Evolutionary conservation across 2,113 vertebrate species (phyloP), one percentile per base, ranked within the genome.

Genomic region (Garra rufa): DNA sequence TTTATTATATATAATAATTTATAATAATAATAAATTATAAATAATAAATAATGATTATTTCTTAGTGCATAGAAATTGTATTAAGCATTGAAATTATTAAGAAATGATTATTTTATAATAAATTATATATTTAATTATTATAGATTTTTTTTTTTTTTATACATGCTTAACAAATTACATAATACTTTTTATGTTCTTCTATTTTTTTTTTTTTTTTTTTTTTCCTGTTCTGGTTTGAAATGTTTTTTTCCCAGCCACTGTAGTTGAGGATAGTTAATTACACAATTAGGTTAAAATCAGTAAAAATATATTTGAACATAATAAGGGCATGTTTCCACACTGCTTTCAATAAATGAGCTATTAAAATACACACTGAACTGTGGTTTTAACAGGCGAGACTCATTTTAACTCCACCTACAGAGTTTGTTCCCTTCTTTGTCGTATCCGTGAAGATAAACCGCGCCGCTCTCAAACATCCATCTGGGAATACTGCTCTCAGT

Each of bases 391-490:
- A 19, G 17, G 11, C 10, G 55, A 38, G 6, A 19, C 21, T 5
- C 8, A 7, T 6, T 11, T 79, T 63, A 86, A 55, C 63, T 10
- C 87, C 59, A 95, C 97, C 89, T 95, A 99, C 98, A 97, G 78
- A 99, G 92, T 92, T 99, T 99, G 94, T 97, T 97, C 85, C 97
- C 97, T 81, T 99, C 98, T 92, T 96, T 99, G 93, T 99, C 98
- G 6, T 98, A 99, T 83, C 98, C 98, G 34, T 99, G 97, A 76
- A 99, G 97, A 89, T 94, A 99, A 84, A 97, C 91, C 6, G 96
- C 92, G 80, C 98, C 98, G 26, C 83, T 94, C 90, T 98, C 96
- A 90, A 99, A 96, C 89, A 97, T 93, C 97, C 96, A 97, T 63
- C 89, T 95, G 80, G 98, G 97, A 93, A 99, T 94, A 87, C 88